These are phyloP conservation scores for Brachyistius frenatus DNA, from an alignment of 2,113 vertebrate species.

Conservation along the genomic window DNA sequence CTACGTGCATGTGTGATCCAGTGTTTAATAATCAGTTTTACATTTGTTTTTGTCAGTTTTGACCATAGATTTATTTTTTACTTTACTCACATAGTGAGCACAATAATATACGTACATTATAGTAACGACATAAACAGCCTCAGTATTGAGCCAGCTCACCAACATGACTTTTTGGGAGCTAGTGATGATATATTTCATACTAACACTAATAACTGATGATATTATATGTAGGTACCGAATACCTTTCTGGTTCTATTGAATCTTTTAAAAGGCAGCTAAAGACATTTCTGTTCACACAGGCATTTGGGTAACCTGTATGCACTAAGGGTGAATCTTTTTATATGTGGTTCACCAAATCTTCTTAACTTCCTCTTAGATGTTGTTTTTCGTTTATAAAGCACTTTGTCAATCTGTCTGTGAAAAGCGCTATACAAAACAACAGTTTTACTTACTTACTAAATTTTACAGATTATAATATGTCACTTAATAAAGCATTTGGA, in stretches of 20 bases:
- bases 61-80: background rate
- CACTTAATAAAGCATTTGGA: background rate
- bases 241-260: too few relatives aligned
- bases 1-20: slow-evolving; percentile 11
- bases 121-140: background rate
- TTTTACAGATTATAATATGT: background rate
- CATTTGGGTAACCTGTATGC: too few relatives aligned
- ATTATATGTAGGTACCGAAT: background rate
- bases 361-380: too few relatives aligned
- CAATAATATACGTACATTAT: background rate
- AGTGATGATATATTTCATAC: background rate
- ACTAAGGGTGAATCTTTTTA: too few relatives aligned
- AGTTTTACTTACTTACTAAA: too few relatives aligned
- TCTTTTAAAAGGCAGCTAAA: too few relatives aligned
- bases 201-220: too few relatives aligned
- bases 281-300: too few relatives aligned
- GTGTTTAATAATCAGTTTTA: slow-evolving; percentile 13
- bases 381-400: too few relatives aligned
- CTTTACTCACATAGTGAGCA: background rate
- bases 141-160: background rate
- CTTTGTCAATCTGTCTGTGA: too few relatives aligned
- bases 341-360: too few relatives aligned
- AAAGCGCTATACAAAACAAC: too few relatives aligned
- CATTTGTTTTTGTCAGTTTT: slow-evolving; percentile 1
- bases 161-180: background rate